Conservation (phyloP, 2,113 vertebrate species). For the Prionailurus bengalensis region DNA sequence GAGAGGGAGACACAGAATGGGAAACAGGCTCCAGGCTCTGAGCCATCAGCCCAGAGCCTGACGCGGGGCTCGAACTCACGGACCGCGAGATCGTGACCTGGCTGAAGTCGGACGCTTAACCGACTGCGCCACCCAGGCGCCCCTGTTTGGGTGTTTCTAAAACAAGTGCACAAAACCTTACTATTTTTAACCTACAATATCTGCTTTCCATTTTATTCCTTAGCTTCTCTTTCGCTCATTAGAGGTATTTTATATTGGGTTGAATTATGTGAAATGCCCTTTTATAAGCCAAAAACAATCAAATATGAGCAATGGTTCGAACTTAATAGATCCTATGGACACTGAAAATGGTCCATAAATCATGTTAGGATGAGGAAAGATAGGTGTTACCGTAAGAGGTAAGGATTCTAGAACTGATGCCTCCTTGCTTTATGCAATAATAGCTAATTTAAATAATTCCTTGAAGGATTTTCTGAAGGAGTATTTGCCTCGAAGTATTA, state of each 20-base stretch:
- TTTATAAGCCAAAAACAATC: background rate
- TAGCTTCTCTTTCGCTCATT: background rate
- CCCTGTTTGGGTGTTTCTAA: background rate
- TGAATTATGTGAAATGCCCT: background rate
- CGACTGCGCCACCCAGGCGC: no score
- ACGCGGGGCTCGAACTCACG: no score
- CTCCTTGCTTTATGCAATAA: background rate
- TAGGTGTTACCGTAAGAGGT: background rate
- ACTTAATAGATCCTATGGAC: background rate
- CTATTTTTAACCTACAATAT: background rate
- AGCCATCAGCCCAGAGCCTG: no score
- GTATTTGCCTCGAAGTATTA: background rate
- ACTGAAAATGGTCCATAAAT: background rate
- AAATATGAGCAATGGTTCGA: background rate
- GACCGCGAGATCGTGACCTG: no score
- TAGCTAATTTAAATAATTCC: slow-evolving; percentile 23
- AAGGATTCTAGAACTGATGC: background rate
- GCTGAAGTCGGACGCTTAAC: no score
- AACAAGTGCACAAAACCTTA: background rate
- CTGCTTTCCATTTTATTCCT: background rate
- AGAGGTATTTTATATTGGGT: background rate
- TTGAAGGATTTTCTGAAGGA: slow-evolving; percentile 6
- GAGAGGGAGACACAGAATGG: no score
- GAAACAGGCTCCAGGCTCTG: no score
- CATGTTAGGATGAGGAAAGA: background rate